Conservation (phyloP, 2,888 invertebrate genomes). For the Rhorus exstirpatorius region DNA sequence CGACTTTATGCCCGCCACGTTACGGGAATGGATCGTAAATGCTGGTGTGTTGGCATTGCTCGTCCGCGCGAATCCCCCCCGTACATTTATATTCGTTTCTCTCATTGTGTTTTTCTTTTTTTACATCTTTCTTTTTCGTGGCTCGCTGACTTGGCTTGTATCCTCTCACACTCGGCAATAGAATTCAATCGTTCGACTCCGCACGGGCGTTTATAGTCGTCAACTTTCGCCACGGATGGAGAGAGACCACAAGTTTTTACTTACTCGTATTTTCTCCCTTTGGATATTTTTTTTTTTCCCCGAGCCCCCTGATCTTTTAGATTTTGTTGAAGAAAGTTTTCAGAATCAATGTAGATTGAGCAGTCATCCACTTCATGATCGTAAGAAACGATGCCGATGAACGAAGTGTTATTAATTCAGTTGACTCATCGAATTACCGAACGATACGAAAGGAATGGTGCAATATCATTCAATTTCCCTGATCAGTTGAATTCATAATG, state of each 20-base stretch:
- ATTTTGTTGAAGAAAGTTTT: no score
- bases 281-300: slow-evolving; percentile 1
- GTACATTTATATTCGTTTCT: slow-evolving; percentile 44
- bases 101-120: slow-evolving; percentile 20
- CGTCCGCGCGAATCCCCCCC: slow-evolving; percentile 65
- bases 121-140: slow-evolving; percentile 55
- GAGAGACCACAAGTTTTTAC: slow-evolving; percentile 2
- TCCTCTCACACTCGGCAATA: slow-evolving; percentile 58
- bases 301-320: no score
- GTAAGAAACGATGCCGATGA: no score
- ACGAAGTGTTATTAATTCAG: no score
- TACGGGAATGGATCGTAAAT: slow-evolving; percentile 75
- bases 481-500: no score
- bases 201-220: slow-evolving; percentile 54
- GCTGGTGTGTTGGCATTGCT: slow-evolving; percentile 68
- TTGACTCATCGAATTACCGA: no score
- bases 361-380: no score
- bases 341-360: no score
- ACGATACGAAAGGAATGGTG: no score
- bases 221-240: slow-evolving; percentile 44
- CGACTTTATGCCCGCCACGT: slow-evolving; percentile 75
- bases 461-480: no score
- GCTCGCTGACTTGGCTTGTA: slow-evolving; percentile 43
- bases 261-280: slow-evolving; percentile 3
- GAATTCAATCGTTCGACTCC: slow-evolving; percentile 71